Conservation (phyloP, 2,888 invertebrate genomes). For the Oligia strigilis region DNA sequence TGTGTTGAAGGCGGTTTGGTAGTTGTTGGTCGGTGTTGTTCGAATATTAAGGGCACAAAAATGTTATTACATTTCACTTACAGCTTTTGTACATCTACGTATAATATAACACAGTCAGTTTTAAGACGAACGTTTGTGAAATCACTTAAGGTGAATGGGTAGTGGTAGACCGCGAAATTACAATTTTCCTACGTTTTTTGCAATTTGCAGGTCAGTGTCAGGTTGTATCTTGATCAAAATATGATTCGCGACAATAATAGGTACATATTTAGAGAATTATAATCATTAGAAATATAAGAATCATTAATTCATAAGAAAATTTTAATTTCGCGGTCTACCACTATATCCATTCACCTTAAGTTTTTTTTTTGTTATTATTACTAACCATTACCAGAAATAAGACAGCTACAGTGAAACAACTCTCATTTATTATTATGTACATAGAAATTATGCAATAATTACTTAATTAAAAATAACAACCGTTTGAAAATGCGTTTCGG, state of each 20-base stretch:
- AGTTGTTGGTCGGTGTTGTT: not conserved
- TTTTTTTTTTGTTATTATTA: not conserved
- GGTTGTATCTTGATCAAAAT: too few relatives aligned
- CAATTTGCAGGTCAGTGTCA: too few relatives aligned
- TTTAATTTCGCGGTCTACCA: too few relatives aligned
- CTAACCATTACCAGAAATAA: not conserved
- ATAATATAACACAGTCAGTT: too few relatives aligned
- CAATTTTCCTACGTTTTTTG: too few relatives aligned
- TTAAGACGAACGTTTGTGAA: not conserved
- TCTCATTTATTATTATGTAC: not conserved
- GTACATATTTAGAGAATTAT: too few relatives aligned
- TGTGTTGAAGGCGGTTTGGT: not conserved
- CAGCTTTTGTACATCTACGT: not conserved
- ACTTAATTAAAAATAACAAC: conserved; percentile 4
- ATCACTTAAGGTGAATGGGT: too few relatives aligned
- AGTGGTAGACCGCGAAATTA: too few relatives aligned
- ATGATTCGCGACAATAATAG: too few relatives aligned
- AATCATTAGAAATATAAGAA: too few relatives aligned
- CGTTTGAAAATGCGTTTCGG: conserved; percentile 36
- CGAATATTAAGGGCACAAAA: not conserved
- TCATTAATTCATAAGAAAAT: too few relatives aligned
- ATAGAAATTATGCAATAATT: conserved; percentile 12
- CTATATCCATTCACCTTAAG: too few relatives aligned
- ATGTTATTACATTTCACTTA: not conserved
- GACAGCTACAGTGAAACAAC: not conserved